Evolutionary conservation across 2,888 invertebrate species (phyloP).

Genomic region (Folsomia manolachei): DNA sequence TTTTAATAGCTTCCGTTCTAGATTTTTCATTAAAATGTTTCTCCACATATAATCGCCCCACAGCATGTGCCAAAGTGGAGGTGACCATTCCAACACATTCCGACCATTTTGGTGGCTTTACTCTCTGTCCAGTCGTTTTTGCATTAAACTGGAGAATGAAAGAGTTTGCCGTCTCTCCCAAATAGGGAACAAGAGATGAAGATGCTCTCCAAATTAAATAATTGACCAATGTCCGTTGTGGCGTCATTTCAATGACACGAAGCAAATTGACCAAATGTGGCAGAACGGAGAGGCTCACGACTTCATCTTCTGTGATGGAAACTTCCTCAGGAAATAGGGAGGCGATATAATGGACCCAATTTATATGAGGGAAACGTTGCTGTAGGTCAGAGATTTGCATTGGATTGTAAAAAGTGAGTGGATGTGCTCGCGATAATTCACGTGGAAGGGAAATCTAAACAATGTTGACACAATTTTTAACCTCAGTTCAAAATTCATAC

Average conservation of each 20-base stretch:
- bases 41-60: conserved; percentile 52
- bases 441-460: conserved; percentile 75
- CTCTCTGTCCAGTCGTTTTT: conserved; percentile 48
- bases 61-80: conserved; percentile 37
- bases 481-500: too few species aligned
- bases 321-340: conserved; percentile 51
- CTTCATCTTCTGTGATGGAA: conserved; percentile 52
- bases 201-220: conserved; percentile 56
- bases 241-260: conserved; percentile 51
- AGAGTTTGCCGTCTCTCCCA: conserved; percentile 48
- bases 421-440: conserved; percentile 75
- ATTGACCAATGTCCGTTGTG: conserved; percentile 54
- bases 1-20: conserved; percentile 47
- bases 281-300: conserved; percentile 55
- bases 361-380: conserved; percentile 52
- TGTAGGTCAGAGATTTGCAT: conserved; percentile 55
- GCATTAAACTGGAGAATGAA: conserved; percentile 50
- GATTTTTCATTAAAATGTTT: conserved; percentile 52
- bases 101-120: conserved; percentile 34
- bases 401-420: conserved; percentile 57
- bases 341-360: conserved; percentile 55
- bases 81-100: conserved; percentile 32
- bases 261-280: conserved; percentile 52
- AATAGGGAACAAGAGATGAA: conserved; percentile 52
- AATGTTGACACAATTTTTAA: too few species aligned